These are phyloP conservation scores for Pyrgus malvae DNA, from an alignment of 2,888 invertebrate genomes.

Conservation along the genomic window DNA sequence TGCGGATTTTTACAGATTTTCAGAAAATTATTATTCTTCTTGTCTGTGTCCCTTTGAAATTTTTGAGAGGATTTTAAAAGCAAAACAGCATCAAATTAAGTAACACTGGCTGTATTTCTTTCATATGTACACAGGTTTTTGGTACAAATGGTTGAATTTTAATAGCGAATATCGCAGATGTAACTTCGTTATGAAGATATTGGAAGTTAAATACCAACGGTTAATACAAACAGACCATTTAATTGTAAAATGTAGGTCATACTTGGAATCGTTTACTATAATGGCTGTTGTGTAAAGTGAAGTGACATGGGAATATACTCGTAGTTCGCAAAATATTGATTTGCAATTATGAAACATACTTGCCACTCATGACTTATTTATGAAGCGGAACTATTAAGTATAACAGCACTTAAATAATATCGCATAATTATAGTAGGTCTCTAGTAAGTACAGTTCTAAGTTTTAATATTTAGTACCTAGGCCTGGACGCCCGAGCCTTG, in stretches of 20 bases:
- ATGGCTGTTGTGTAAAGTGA: neutral
- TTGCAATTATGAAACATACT: neutral
- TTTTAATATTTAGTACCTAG: too few relatives aligned
- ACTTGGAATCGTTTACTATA: neutral
- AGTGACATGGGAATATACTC: neutral
- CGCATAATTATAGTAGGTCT: too few relatives aligned
- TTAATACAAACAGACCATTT: conserved; percentile 29
- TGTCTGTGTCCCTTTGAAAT: conserved; percentile 22
- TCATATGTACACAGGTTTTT: neutral
- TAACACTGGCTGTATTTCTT: conserved; percentile 9
- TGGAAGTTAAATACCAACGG: neutral
- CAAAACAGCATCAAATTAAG: conserved; percentile 15
- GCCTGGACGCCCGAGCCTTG: too few relatives aligned
- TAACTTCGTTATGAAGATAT: too few relatives aligned
- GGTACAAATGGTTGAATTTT: neutral
- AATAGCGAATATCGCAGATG: neutral
- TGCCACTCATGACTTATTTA: too few relatives aligned
- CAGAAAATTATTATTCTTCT: conserved; percentile 23
- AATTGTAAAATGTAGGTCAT: conserved; percentile 29
- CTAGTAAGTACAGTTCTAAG: too few relatives aligned
- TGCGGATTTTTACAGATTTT: conserved; percentile 23
- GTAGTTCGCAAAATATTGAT: conserved; percentile 3
- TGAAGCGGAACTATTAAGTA: too few relatives aligned
- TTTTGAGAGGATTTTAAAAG: conserved; percentile 15
- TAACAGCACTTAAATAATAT: too few relatives aligned